Evolutionary conservation across 2,113 vertebrate genomes (phyloP).

Genomic region (Chaetorhynchus papuensis): DNA sequence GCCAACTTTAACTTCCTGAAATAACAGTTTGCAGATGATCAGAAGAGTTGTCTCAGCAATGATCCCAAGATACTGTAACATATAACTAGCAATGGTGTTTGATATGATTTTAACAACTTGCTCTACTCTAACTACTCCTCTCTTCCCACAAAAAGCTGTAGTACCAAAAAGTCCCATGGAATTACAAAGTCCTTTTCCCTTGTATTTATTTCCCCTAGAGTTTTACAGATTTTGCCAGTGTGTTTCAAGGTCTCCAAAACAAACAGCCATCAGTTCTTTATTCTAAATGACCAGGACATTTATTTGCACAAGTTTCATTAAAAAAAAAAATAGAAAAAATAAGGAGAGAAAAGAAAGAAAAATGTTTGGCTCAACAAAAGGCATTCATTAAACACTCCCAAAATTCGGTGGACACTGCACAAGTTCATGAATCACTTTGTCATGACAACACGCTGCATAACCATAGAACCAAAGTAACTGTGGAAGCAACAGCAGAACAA

Average conservation of each 20-base stretch:
- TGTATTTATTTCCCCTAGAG: background rate
- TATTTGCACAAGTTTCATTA: background rate
- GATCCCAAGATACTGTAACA: background rate
- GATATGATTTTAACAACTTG: background rate
- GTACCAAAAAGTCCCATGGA: background rate
- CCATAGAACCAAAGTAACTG: background rate
- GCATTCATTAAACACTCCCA: background rate
- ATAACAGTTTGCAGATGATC: background rate
- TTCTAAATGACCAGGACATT: background rate
- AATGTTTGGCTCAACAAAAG: background rate
- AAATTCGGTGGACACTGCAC: background rate
- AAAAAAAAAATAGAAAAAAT: background rate
- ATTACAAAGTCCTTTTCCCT: background rate
- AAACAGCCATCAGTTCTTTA: background rate
- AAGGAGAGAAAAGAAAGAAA: background rate
- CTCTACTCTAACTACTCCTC: background rate
- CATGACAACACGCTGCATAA: background rate
- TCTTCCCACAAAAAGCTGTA: background rate
- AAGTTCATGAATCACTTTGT: background rate
- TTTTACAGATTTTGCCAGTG: background rate
- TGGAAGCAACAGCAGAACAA: background rate
- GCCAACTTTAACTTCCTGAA: background rate
- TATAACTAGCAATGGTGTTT: background rate
- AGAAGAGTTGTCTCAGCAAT: background rate
- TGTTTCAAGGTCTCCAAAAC: background rate